Percentiles rank a stretch among this genome's conserved stretches.
Conservation (phyloP, 2,888 invertebrate genomes). For the Panopea generosa region DNA sequence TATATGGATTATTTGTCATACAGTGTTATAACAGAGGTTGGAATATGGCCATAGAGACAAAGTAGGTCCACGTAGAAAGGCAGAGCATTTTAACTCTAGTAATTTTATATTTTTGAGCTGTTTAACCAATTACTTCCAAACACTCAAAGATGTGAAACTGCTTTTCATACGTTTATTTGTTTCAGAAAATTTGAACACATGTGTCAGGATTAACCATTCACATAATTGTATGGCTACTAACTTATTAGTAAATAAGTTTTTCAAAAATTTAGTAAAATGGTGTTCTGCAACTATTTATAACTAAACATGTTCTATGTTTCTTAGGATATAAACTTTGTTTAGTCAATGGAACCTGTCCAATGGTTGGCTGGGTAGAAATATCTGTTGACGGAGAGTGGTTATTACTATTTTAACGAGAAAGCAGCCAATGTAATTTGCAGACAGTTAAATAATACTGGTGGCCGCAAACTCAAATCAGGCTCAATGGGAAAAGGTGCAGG, state of each 20-base stretch:
- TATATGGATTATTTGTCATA: too few species aligned
- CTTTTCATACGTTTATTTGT: too few species aligned
- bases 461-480: slow-evolving; percentile 37
- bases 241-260: too few species aligned
- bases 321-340: slow-evolving; percentile 50
- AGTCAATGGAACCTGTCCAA: slow-evolving; percentile 48
- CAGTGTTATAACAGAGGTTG: slow-evolving; percentile 72
- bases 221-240: too few species aligned
- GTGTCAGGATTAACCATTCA: too few species aligned
- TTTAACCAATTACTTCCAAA: too few species aligned
- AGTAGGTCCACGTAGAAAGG: background rate
- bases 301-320: slow-evolving; percentile 3
- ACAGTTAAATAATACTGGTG: slow-evolving; percentile 70
- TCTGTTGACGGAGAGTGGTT: slow-evolving; percentile 90
- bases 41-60: background rate
- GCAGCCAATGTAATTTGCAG: slow-evolving; percentile 88
- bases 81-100: background rate
- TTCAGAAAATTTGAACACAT: too few species aligned
- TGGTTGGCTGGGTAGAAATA: slow-evolving; percentile 87
- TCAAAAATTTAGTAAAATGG: too few species aligned
- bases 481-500: too few species aligned
- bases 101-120: too few species aligned
- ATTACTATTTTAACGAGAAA: slow-evolving; percentile 89
- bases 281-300: too few species aligned
- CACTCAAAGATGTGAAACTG: too few species aligned